Base-by-base conservation (phyloP, 2,797 vertebrate species). In the Diglossa cyanea region DNA sequence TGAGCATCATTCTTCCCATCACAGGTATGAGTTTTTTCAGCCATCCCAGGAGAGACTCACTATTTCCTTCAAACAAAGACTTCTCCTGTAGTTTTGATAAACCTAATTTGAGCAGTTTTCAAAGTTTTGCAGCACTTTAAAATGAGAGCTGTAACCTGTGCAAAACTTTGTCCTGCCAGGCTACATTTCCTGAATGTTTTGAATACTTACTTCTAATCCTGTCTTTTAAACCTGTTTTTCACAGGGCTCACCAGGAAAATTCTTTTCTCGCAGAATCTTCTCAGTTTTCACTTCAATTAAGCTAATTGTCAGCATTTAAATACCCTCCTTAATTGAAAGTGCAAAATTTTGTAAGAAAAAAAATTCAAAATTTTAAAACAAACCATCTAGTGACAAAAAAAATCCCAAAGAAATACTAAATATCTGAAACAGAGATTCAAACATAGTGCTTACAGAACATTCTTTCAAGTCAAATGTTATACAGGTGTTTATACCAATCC, bases 201-300 rank as follows among this genome's bases (percentile, higher is more conserved):
- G 45, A 88, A 47, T 70, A 50, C 13, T 61, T 63, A 14, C 55
- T 91, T 90, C 47, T 90, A 88, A 86, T 63, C 30, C 51, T 55
- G 9, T 70, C 66, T 86, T 95, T 94, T 75, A 81, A 93, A 86
- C 11, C 48, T 88, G 28, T 68, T 12, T 63, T 90, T 84, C 66
- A 83, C 35, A 54, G 53, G 17, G 15, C 61, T 93, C 72, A 91
- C n/a, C 19, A 55, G 55, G 62, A 40, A 80, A 86, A 91, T 88
- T 88, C 10, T 90, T 48, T 74, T 35, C 48, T 65, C 21, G 5
- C 31, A 85, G n/a, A 31, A 73, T 60, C 61, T 73, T 91, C 35
- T 39, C 40, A 26, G 19, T 60, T 94, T 93, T 91, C 60, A 48
- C 54, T 93, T 91, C 87, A 95, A 54, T 94, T 96, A 88, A 86